phyloP scores from a whole-genome alignment of 1,140 invertebrate species.

The Drosophila guanche region DNA sequence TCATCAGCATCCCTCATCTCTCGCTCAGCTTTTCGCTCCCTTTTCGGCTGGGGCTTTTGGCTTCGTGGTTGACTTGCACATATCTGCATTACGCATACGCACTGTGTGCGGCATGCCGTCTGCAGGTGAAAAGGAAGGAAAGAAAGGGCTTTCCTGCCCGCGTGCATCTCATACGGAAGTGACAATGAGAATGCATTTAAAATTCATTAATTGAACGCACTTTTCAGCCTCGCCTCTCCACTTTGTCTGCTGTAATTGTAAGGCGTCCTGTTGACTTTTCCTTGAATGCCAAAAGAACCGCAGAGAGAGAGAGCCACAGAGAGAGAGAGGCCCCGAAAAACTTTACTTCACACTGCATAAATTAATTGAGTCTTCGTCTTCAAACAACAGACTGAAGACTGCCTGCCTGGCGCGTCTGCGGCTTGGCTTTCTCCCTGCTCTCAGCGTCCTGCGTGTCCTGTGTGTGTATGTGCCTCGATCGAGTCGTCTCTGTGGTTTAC shows the following conservation, averaged over 20 bases:
- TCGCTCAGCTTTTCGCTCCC: slow-evolving; percentile 39
- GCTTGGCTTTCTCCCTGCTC: slow-evolving; percentile 18
- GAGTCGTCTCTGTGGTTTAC: slow-evolving; percentile 42
- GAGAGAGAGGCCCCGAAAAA: slow-evolving; percentile 27
- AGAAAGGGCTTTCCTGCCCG: background rate
- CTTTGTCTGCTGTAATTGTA: background rate
- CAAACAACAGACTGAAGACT: slow-evolving; percentile 40
- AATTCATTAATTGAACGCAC: slow-evolving; percentile 79
- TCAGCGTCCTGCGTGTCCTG: background rate
- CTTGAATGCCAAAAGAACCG: background rate
- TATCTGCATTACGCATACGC: slow-evolving; percentile 69
- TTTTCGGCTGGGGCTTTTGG: slow-evolving; percentile 21
- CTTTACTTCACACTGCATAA: slow-evolving; percentile 73
- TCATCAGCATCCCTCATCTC: slow-evolving; percentile 37
- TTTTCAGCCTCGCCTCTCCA: slow-evolving; percentile 25
- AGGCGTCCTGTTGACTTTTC: slow-evolving; percentile 1
- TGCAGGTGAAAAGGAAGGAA: slow-evolving; percentile 3
- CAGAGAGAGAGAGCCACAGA: too few species aligned
- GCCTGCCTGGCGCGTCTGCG: slow-evolving; percentile 10
- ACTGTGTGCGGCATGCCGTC: slow-evolving; percentile 22
- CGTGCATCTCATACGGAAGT: slow-evolving; percentile 21
- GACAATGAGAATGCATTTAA: slow-evolving; percentile 77
- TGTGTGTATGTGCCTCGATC: background rate
- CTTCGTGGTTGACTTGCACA: slow-evolving; percentile 70
- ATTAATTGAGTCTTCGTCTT: slow-evolving; percentile 71